phyloP scores from a whole-genome alignment of 2,888 invertebrate species.

The Rhodophaea formosa region DNA sequence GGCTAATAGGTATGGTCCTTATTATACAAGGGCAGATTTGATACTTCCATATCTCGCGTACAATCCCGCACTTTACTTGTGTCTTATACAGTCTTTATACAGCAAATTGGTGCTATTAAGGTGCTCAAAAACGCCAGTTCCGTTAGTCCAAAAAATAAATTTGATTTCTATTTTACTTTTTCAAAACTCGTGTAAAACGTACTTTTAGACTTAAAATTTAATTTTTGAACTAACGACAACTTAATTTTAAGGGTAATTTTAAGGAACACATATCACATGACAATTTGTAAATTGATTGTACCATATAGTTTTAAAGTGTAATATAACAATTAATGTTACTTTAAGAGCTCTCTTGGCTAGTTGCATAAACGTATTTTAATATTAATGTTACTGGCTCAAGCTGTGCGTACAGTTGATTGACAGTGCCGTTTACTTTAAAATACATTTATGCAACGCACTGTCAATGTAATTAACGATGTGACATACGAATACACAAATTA shows the following conservation, averaged over 20 bases:
- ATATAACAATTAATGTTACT: constrained; percentile 45
- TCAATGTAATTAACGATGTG: constrained; percentile 11
- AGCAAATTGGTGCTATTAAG: constrained; percentile 11
- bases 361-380: too few relatives aligned
- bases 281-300: constrained; percentile 76
- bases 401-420: too few relatives aligned
- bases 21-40: background rate
- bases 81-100: background rate
- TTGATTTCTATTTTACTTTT: background rate
- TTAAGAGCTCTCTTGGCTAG: constrained; percentile 34
- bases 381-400: too few relatives aligned
- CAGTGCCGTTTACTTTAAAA: too few relatives aligned
- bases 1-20: background rate
- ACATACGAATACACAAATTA: constrained; percentile 40
- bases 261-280: constrained; percentile 70
- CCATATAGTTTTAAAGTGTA: constrained; percentile 69
- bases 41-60: background rate
- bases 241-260: constrained; percentile 23
- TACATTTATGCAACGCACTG: constrained; percentile 28
- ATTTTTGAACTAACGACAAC: constrained; percentile 7
- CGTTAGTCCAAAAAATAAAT: constrained; percentile 9
- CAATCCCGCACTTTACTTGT: background rate
- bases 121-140: constrained; percentile 1
- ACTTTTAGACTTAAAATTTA: background rate
- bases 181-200: background rate